Percentiles rank a stretch among this genome's conserved stretches.
phyloP scores from a whole-genome alignment of 2,797 vertebrate genomes.

The Pelochelys cantorii region DNA sequence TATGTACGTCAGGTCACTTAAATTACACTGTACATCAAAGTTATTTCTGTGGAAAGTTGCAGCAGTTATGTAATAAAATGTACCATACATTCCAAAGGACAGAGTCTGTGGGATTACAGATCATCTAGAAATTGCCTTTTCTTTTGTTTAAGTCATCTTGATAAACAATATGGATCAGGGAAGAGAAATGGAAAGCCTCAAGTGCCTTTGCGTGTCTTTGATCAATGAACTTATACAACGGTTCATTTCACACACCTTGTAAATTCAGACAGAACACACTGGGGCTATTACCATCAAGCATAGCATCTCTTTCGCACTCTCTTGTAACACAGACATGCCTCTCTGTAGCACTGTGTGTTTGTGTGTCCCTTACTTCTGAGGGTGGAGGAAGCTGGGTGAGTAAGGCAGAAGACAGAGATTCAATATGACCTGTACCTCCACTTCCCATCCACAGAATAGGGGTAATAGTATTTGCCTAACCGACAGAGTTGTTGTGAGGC shows the following conservation, averaged over 20 bases:
- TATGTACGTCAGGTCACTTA: background rate
- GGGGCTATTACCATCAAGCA: background rate
- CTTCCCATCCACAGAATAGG: background rate
- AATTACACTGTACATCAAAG: constrained; percentile 7
- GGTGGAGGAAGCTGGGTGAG: background rate
- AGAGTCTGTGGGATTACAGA: background rate
- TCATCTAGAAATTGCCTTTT: background rate
- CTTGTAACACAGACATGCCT: background rate
- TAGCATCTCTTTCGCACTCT: background rate
- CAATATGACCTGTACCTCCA: background rate
- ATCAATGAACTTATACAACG: background rate
- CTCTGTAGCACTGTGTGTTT: background rate
- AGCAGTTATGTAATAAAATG: constrained; percentile 10
- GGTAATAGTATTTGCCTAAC: background rate
- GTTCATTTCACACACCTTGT: background rate
- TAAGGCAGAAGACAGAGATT: background rate
- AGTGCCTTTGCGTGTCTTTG: background rate
- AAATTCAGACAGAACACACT: background rate
- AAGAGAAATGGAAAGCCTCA: background rate
- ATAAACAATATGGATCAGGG: background rate
- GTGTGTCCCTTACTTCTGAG: background rate
- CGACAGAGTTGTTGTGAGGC: background rate
- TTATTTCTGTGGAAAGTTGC: background rate
- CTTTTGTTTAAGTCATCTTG: background rate
- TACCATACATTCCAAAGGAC: background rate